A percentile compares a stretch with the other conserved stretches of the same genome.
Conservation (phyloP, 2,113 vertebrate genomes). For the Misgurnus mizolepis region DNA sequence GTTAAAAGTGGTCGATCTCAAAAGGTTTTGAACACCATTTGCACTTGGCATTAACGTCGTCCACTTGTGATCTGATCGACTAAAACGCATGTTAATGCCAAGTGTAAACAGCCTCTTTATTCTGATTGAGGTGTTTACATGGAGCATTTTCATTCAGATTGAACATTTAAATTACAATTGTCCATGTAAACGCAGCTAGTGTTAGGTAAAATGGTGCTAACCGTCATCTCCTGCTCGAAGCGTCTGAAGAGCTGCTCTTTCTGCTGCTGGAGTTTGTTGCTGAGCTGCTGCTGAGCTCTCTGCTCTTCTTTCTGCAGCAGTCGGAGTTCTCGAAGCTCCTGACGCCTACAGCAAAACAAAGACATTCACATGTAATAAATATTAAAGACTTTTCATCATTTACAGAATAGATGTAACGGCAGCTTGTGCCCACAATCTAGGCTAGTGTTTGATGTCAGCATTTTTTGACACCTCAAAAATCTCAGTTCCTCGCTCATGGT, state of each 20-base stretch:
- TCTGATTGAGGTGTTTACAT: no score
- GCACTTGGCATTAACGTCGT: no score
- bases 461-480: not conserved
- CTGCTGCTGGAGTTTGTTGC: slow-evolving; percentile 91
- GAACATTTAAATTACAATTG: no score
- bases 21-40: no score
- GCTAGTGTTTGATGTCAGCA: no score
- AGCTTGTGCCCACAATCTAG: no score
- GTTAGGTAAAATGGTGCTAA: slow-evolving; percentile 65
- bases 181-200: not conserved
- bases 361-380: not conserved
- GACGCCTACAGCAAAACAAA: slow-evolving; percentile 75
- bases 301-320: slow-evolving; percentile 97
- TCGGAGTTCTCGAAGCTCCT: slow-evolving; percentile 92
- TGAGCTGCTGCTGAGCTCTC: slow-evolving; percentile 93
- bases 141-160: no score
- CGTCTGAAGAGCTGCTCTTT: slow-evolving; percentile 92
- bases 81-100: no score
- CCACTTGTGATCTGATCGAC: no score
- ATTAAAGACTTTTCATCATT: no score
- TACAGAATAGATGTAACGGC: not conserved
- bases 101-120: no score
- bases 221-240: slow-evolving; percentile 96
- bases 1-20: no score
- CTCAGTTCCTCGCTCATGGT: slow-evolving; percentile 94